Evolutionary conservation across 1,140 invertebrate species (phyloP), one percentile per base, ranked within the genome.

Genomic region (Brevipalpus yothersi): DNA sequence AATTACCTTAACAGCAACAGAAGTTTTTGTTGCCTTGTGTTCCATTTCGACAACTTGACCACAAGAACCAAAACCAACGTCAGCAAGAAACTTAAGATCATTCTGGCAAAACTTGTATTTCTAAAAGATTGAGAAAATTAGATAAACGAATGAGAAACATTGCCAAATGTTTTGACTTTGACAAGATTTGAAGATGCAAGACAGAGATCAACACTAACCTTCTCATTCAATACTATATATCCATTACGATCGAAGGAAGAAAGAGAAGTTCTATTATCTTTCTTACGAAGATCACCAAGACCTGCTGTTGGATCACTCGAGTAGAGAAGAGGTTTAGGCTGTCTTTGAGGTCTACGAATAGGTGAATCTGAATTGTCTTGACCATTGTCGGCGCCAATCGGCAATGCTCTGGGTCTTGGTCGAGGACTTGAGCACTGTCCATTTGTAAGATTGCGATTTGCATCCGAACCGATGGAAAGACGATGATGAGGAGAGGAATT

Each of bases 41-140:
- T 79, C 73, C 92, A 96, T 95, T 74, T 92, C 91, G 2, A 92
- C 84, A 10, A 96, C 92, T 73, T 93, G 87, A n/a, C 91, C 91
- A 72, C 88, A 95, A 9, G 90, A 94, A 5, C 92, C 93, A 71
- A 86, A 87, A 60, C 92, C 93, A 53, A 96, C 74, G 70, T 94
- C 90, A 10, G 88, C 86, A 42, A 92, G 12, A 39, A 64, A 60
- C 31, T 63, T 45, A 19, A 67, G 63, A 42, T 67, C 66, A 39
- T 61, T 55, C 41, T 63, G 62, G 21, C 61, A 49, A 53, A 58
- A 55, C 47, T 60, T 55, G 45, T 66, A 67, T 65, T 63, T 64
- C 66, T 67, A 49, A 17, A 17, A 19, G 21, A 51, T n/a, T 43
- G 17, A 13, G n/a, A n/a, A 55, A 60, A 54, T 41, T 11, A 60